These are phyloP conservation scores for Wiebesia pumilae DNA, from an alignment of 1,140 invertebrate species.

Conservation along the genomic window DNA sequence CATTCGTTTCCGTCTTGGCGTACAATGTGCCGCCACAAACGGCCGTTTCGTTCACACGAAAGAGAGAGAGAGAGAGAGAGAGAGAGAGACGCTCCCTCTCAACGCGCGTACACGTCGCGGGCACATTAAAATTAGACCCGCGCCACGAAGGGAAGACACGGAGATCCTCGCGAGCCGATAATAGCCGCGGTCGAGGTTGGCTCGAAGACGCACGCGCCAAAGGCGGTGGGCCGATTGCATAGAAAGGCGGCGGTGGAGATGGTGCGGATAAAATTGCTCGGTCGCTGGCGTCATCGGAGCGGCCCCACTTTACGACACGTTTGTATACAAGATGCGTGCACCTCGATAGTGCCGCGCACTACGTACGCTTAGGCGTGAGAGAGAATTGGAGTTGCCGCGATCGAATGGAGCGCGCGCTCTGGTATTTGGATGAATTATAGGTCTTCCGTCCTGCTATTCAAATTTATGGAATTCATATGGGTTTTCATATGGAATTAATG, in stretches of 20 bases:
- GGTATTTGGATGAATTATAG: slow-evolving; percentile 27
- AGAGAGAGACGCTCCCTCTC: too few species aligned
- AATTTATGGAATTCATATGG: slow-evolving; percentile 27
- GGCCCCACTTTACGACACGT: background rate
- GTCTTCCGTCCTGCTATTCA: background rate
- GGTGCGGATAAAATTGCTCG: slow-evolving; percentile 21
- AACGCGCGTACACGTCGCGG: background rate
- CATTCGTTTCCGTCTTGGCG: slow-evolving; percentile 40
- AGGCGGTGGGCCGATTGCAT: background rate
- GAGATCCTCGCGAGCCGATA: slow-evolving; percentile 45
- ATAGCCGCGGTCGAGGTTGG: slow-evolving; percentile 15
- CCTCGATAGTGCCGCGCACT: background rate
- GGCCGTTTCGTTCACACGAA: too few species aligned
- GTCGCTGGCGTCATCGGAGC: background rate
- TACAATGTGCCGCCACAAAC: slow-evolving; percentile 33
- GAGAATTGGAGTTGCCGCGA: background rate
- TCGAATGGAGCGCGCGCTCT: background rate
- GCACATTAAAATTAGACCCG: slow-evolving; percentile 49
- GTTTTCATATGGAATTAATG: background rate
- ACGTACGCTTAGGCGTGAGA: background rate
- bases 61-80: too few species aligned
- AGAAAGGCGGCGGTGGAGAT: background rate
- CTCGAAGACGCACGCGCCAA: slow-evolving; percentile 18
- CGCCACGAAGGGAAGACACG: slow-evolving; percentile 3
- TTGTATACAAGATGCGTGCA: background rate